Evolutionary conservation across 2,797 vertebrate genomes (phyloP), one percentile per base, ranked within the genome.

Genomic region (Podargus strigoides): DNA sequence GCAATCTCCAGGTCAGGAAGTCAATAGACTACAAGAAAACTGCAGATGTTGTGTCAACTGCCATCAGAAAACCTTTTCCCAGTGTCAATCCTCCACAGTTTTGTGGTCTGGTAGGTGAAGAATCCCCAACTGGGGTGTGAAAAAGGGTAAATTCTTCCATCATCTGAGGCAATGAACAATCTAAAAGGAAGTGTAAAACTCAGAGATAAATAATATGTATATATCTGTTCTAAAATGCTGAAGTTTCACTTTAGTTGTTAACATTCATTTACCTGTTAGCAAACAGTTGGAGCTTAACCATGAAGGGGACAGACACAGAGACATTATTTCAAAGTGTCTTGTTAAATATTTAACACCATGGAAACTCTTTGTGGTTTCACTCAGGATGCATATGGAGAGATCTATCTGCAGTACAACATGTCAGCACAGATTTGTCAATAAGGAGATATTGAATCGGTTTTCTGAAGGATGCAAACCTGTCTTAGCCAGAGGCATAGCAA

Each of bases 311-410:
- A 36, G 73, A 47, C 26, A 64, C 36, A 41, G 37, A 91, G 59
- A 5, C 14, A 50, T 91, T 77, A 53, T 87, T 95, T 87, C 32
- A 84, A 72, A 92, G 30, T 41, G 28, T 52, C 30, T 60, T 78
- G 32, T 89, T 93, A 91, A 95, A 94, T 82, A 86, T 89, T 93
- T 94, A 94, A 94, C 12, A 89, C 37, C 32, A 68, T 58, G 73
- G 23, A 19, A 90, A 58, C 70, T 6, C 21, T 69, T 56, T 66
- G 23, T 36, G 28, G 50, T 60, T 93, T 68, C 49, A 41, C 41
- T 79, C 59, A 39, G 34, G 24, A 58, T 75, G 84, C 32, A 47
- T 72, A 85, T 5, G n/a, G 56, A 73, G 67, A 94, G 55, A 80
- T 75, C 89, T 83, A 78, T 85, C 41, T 84, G 56, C 95, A 63